Conservation (phyloP, 2,888 invertebrate species). For the Serripes groenlandicus region DNA sequence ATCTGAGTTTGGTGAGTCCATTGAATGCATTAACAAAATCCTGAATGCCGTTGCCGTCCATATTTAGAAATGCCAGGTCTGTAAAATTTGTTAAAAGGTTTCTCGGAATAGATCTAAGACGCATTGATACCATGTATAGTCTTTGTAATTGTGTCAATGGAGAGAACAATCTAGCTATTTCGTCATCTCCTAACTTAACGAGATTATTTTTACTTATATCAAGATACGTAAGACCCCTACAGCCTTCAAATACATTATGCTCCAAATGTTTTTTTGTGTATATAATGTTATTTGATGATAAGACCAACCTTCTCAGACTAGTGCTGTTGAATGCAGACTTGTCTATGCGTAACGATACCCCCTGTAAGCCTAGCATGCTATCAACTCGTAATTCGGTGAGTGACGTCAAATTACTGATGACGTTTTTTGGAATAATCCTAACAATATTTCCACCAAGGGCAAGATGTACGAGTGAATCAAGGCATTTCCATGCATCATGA, state of each 20-base stretch:
- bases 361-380: neutral
- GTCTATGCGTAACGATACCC: neutral
- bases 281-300: neutral
- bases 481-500: neutral
- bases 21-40: neutral
- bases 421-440: neutral
- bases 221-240: neutral
- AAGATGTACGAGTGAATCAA: neutral
- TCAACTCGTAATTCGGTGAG: neutral
- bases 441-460: neutral
- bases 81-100: neutral
- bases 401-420: neutral
- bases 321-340: neutral
- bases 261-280: neutral
- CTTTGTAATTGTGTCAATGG: conserved; percentile 1
- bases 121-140: neutral
- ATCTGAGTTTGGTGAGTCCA: neutral
- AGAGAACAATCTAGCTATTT: neutral
- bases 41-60: conserved; percentile 3
- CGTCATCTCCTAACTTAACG: neutral
- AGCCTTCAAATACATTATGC: neutral
- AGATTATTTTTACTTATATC: neutral
- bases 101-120: neutral
- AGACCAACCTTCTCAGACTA: neutral
- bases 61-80: neutral